These are phyloP conservation scores for Volucella inflata DNA, from an alignment of 2,888 invertebrate genomes.

Conservation along the genomic window DNA sequence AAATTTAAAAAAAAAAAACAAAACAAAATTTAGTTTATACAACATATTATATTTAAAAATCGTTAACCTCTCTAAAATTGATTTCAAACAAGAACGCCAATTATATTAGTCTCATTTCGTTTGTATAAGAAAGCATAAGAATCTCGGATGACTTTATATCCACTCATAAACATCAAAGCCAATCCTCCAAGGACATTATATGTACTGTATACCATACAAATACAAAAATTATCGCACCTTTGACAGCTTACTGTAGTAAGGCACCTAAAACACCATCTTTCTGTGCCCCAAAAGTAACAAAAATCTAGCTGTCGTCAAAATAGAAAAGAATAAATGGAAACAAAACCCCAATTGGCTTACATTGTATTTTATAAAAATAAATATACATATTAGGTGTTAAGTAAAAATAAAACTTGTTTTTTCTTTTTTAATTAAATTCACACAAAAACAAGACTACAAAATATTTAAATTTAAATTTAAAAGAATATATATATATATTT, in stretches of 20 bases:
- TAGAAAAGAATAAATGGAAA: constrained; percentile 26
- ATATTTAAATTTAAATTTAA: constrained; percentile 51
- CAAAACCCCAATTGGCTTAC: constrained; percentile 71
- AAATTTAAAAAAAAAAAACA: constrained; percentile 19
- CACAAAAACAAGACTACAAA: constrained; percentile 72
- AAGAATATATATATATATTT: constrained; percentile 37
- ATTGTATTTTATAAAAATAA: constrained; percentile 57
- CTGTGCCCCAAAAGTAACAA: constrained; percentile 42
- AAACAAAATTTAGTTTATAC: constrained; percentile 12
- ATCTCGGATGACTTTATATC: constrained; percentile 28
- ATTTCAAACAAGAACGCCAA: constrained; percentile 24
- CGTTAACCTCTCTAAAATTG: constrained; percentile 21
- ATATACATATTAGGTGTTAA: constrained; percentile 70
- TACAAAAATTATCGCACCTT: constrained; percentile 56
- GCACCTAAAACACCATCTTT: constrained; percentile 50
- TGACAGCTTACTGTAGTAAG: constrained; percentile 57
- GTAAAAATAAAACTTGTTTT: constrained; percentile 65
- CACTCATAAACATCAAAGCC: constrained; percentile 28
- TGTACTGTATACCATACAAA: constrained; percentile 24
- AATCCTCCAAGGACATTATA: constrained; percentile 50
- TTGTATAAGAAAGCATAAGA: constrained; percentile 43
- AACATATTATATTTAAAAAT: background rate
- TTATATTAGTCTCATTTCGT: constrained; percentile 27
- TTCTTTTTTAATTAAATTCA: constrained; percentile 12
- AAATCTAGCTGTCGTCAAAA: constrained; percentile 46